Base-by-base conservation (phyloP, 2,797 vertebrate genomes). In the Premnoplex brunnescens region DNA sequence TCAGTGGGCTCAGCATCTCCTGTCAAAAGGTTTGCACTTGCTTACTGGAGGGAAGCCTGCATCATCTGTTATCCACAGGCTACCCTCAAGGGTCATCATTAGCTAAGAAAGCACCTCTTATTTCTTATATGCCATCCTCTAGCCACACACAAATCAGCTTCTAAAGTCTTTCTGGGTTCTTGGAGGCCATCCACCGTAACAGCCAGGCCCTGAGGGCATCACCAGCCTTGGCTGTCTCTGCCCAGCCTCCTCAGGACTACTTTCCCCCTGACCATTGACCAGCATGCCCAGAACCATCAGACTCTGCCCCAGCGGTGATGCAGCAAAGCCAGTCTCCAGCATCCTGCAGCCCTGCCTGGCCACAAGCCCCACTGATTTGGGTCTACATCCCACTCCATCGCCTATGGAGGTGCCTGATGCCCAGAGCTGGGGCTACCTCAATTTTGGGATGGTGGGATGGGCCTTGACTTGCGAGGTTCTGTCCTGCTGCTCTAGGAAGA, bases 11-110 rank as follows among this genome's bases (percentile, higher is more conserved):
- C 81, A 96, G 83, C 63, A 91, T 49, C 80, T 93, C 63, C 63
- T 86, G 73, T 77, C 55, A 60, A 85, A 94, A 91, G 78, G 80
- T 89, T 88, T 89, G 76, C 51, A 43, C 83, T 87, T 93, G 74
- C 69, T 92, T 84, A 69, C 84, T 80, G 85, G 67, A 93, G 52
- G n/a, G 67, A 85, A 85, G 69, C 63, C 48, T 43, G 62, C 79
- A 79, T 91, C 68, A 91, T 72, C 68, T 84, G 69, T 76, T 81
- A 88, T 43, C 34, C 34, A 56, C 62, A 77, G 1, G 1, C 12
- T 86, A 19, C 24, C 56, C 79, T 88, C 85, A 81, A 66, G 62
- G 73, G 77, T 84, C 82, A 73, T 69, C 41, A 43, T 69, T 76
- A 85, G 63, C 51, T 63, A 66, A 71, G 34, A 84, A 68, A 7